A percentile compares a stretch with the other conserved stretches of the same genome.
Evolutionary conservation across 2,113 vertebrate genomes (phyloP).

Genomic region (Phycodurus eques): DNA sequence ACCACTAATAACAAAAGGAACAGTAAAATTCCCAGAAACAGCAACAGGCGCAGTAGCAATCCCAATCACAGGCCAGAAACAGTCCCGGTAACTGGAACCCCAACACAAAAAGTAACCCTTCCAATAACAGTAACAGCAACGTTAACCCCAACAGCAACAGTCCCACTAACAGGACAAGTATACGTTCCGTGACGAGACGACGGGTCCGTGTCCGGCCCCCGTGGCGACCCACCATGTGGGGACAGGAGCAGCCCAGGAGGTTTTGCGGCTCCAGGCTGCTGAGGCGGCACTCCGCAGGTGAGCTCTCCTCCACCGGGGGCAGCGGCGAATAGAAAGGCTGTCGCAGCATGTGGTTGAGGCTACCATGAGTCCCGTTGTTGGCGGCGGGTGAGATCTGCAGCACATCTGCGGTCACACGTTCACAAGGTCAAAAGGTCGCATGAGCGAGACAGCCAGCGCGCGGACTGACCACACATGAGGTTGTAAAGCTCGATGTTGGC

Average conservation of each 20-base stretch:
- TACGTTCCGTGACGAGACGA: too few relatives aligned
- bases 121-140: too few relatives aligned
- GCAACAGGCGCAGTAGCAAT: too few relatives aligned
- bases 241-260: conserved; percentile 61
- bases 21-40: too few relatives aligned
- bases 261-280: conserved; percentile 49
- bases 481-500: conserved; percentile 77
- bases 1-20: too few relatives aligned
- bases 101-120: too few relatives aligned
- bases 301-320: conserved; percentile 52
- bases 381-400: conserved; percentile 62
- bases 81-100: too few relatives aligned
- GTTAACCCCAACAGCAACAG: too few relatives aligned
- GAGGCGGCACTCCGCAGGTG: conserved; percentile 44
- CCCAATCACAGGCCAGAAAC: too few relatives aligned
- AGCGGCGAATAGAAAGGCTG: conserved; percentile 44
- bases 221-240: conserved; percentile 41
- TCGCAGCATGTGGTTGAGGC: conserved; percentile 73
- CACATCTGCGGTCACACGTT: conserved; percentile 51
- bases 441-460: too few relatives aligned
- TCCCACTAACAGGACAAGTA: too few relatives aligned
- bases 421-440: not conserved
- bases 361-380: conserved; percentile 79
- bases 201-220: too few relatives aligned
- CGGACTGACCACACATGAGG: conserved; percentile 76